Base-by-base conservation (phyloP, 2,888 invertebrate species). In the Xestia rhomboidea region DNA sequence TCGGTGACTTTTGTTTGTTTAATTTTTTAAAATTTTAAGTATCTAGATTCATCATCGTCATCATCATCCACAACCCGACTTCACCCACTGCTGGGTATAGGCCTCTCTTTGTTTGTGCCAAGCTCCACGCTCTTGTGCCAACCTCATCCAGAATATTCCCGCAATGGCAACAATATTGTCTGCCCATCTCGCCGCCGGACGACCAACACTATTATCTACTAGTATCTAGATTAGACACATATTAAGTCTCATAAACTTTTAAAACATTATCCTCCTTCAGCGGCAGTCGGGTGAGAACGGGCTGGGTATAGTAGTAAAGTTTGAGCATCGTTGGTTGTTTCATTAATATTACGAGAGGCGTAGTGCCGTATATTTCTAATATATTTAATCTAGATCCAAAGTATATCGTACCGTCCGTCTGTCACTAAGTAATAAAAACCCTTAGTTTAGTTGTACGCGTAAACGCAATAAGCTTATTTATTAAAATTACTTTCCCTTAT, bases 311-410 rank as follows among this genome's bases (percentile, higher is more conserved):
- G 11, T 34, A 30, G 2, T 30, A 13, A 72, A 79, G 30, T 68
- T 84, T 82, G 72, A 78, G 78, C 44, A 70, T 27, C 73, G 0
- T 10, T 57, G 73, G 10, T 51, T 11, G 0, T 69, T 24, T 75
- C 60, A 75, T 70, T 78, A 75, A 75, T 78, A 78, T 67, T 75
- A 70, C 72, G n/a, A 82, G 72, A 34, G 34, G 51, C 72, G 51
- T 15, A 38, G 67, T 68, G 60, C 41, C 24, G 74, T 54, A 67
- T 82, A 75, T 75, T 85, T 82, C 54, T 86, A 82, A 84, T 70
- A 84, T 70, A 78, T 82, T 71, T 64, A 64, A 78, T 85, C 70
- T 82, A 77, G 67, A 74, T 66, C 67, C 67, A 67, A 67, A 72
- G 66, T 74, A 70, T 70, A 72, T 77, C 51, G 44, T 41, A 57